Evolutionary conservation across 1,140 invertebrate species (phyloP), one percentile per base, ranked within the genome.

Genomic region (Melipona quadrifasciata): DNA sequence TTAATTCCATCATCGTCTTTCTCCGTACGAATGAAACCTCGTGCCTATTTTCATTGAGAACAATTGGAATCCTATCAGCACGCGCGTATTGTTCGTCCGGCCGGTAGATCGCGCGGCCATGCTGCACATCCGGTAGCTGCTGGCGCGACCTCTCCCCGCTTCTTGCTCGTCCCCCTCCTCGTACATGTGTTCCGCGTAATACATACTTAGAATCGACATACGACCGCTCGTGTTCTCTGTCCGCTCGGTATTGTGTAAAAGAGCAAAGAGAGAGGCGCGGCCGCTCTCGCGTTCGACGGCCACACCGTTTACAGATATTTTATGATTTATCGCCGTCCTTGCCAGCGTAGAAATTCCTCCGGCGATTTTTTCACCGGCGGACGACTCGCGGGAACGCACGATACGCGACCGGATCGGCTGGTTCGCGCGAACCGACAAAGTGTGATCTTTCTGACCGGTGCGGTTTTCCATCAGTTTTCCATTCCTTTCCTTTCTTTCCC

Each of bases 311-410:
- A 83, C 74, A 86, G 80, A 83, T 86, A 87, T 79, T 88, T 89
- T 85, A 90, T 87, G 89, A 90, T 90, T 89, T 89, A 90, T 88
- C 89, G 89, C 53, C 87, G 87, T 90, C 87, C 85, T 87, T 85
- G 80, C 68, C 70, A 65, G 65, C 67, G 76, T 68, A 87, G 80
- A 82, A 90, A 89, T 90, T 90, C 83, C 85, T 67, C 58, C 11
- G 10, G 11, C 58, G 72, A 85, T 78, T 88, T 87, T 90, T 86
- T 73, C 47, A 47, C 71, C 16, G 12, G 47, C 24, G 31, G 55
- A 76, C 65, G 24, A 51, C 21, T 67, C 27, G 68, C 58, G 70
- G n/a, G 21, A 83, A 68, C n/a, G 74, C 70, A 34, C 73, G 27
- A 31, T 65, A 31, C 80, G 21, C 80, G 70, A 86, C 72, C 82